phyloP scores from a whole-genome alignment of 1,140 invertebrate genomes.

The Pectinophora gossypiella region DNA sequence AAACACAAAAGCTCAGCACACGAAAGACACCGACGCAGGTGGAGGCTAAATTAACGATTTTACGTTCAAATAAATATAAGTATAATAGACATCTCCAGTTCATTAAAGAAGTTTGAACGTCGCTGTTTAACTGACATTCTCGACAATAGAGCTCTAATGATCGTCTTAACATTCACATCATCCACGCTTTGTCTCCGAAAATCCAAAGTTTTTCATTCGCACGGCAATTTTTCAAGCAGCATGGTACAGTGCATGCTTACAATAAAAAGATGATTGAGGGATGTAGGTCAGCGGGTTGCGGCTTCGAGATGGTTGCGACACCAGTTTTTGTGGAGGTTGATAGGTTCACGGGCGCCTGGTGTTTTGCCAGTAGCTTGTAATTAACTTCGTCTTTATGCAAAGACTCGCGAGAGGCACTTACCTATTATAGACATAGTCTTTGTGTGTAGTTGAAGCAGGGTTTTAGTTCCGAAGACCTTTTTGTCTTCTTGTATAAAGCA shows the following conservation, averaged over 20 bases:
- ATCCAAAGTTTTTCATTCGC: conserved; percentile 52
- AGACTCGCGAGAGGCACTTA: not conserved
- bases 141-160: conserved; percentile 66
- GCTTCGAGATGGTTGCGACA: conserved; percentile 30
- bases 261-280: conserved; percentile 56
- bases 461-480: too few relatives aligned
- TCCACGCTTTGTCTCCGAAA: conserved; percentile 68
- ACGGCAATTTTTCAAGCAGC: conserved; percentile 60
- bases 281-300: conserved; percentile 56
- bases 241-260: conserved; percentile 19
- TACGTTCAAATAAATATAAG: too few relatives aligned
- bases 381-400: conserved; percentile 12
- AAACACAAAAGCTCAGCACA: too few relatives aligned
- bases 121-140: conserved; percentile 45
- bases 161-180: conserved; percentile 66
- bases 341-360: conserved; percentile 38
- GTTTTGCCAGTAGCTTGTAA: conserved; percentile 38
- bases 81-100: too few relatives aligned
- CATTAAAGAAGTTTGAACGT: conserved; percentile 39
- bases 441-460: too few relatives aligned
- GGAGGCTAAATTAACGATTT: too few relatives aligned
- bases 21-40: too few relatives aligned
- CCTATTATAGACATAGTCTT: too few relatives aligned
- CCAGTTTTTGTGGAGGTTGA: conserved; percentile 27
- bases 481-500: too few relatives aligned